phyloP scores from a whole-genome alignment of 2,113 vertebrate genomes.

The Columbina picui region DNA sequence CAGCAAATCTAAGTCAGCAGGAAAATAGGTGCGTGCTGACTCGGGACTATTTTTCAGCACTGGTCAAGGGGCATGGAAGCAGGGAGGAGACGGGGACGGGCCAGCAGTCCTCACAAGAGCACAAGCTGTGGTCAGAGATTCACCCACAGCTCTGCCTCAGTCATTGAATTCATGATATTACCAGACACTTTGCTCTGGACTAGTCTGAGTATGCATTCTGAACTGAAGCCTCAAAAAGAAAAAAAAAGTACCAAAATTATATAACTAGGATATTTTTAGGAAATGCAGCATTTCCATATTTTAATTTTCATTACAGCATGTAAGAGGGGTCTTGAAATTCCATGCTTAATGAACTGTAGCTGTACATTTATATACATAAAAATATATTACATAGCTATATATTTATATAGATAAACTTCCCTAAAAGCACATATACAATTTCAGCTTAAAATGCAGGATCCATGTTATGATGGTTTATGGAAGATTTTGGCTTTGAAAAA shows the following conservation, averaged over 20 bases:
- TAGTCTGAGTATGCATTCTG: neutral
- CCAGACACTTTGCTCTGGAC: neutral
- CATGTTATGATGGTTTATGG: neutral
- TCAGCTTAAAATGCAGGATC: neutral
- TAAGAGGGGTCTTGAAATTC: neutral
- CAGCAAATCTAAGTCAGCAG: neutral
- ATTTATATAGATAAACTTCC: neutral
- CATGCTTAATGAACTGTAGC: neutral
- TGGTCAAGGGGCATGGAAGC: accelerated
- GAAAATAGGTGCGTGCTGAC: neutral
- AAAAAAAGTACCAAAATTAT: neutral
- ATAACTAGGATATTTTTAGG: neutral
- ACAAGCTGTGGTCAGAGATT: neutral
- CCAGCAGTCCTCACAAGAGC: neutral
- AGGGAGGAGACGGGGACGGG: neutral
- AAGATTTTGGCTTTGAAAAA: neutral
- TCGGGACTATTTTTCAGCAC: neutral
- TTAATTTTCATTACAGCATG: neutral
- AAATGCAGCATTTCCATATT: neutral
- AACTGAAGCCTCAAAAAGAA: neutral
- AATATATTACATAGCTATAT: neutral
- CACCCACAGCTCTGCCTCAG: accelerated
- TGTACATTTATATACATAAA: neutral
- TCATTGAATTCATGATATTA: neutral
- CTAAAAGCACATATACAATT: neutral